Conservation (phyloP, 2,888 invertebrate species). For the Amphipoea lucens region DNA sequence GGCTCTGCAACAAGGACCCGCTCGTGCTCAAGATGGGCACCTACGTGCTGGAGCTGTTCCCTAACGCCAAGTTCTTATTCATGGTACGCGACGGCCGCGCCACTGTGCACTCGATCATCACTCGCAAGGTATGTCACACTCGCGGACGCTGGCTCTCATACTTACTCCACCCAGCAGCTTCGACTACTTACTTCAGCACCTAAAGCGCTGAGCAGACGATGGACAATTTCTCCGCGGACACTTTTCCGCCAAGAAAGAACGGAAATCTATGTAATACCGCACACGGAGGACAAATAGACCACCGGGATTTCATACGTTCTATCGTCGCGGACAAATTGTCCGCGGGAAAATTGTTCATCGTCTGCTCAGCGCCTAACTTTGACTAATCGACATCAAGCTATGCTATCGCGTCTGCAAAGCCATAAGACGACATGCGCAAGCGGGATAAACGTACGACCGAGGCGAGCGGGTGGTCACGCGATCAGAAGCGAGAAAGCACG, state of each 20-base stretch:
- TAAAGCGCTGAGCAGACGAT: not conserved
- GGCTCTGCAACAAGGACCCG: conserved; percentile 99
- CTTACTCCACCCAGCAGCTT: not conserved
- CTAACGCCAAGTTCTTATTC: conserved; percentile 99
- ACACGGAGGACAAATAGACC: not conserved
- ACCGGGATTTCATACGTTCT: not conserved
- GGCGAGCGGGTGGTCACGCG: not conserved
- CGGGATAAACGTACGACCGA: not conserved
- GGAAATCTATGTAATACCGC: not conserved
- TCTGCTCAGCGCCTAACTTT: not conserved
- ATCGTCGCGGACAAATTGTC: not conserved
- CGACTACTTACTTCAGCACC: not conserved
- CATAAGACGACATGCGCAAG: too few species aligned
- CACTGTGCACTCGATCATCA: conserved; percentile 99
- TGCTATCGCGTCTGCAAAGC: not conserved
- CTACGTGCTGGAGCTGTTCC: conserved; percentile 97
- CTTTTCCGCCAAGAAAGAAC: not conserved
- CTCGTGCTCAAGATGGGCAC: conserved; percentile 99
- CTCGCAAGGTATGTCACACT: conserved; percentile 93
- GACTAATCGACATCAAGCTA: not conserved
- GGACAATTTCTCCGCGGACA: not conserved
- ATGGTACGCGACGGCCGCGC: conserved; percentile 99
- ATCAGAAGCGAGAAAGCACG: not conserved
- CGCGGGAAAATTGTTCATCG: not conserved
- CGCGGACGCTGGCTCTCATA: not conserved